phyloP scores from a whole-genome alignment of 2,797 vertebrate species.

The Fringilla coelebs region DNA sequence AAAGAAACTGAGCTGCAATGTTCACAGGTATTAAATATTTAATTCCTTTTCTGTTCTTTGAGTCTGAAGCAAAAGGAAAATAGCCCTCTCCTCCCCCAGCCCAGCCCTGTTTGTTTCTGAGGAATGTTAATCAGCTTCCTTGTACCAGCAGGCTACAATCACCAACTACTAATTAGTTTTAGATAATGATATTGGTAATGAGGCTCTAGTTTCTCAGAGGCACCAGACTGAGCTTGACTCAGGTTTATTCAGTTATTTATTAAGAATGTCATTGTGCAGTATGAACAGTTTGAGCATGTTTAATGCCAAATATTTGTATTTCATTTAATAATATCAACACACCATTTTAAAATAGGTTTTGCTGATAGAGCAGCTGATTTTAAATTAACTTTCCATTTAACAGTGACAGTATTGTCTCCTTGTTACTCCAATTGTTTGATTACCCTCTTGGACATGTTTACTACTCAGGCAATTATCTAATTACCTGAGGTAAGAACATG shows the following conservation, averaged over 20 bases:
- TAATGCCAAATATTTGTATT: slow-evolving; percentile 9
- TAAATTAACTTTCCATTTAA: background rate
- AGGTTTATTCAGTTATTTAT: slow-evolving; percentile 33
- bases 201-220: slow-evolving; percentile 10
- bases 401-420: background rate
- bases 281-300: background rate
- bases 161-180: slow-evolving; percentile 58
- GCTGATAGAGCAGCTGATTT: background rate
- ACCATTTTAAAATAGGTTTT: background rate
- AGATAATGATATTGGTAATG: slow-evolving; percentile 51
- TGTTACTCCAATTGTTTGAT: background rate
- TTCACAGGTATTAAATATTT: slow-evolving; percentile 26
- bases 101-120: background rate
- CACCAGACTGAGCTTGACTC: slow-evolving; percentile 2
- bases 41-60: background rate
- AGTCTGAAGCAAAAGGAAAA: background rate
- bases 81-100: background rate
- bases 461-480: background rate
- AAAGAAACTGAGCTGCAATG: background rate
- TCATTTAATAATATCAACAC: background rate
- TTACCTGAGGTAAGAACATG: background rate
- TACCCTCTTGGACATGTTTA: background rate
- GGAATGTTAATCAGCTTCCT: slow-evolving; percentile 51
- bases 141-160: slow-evolving; percentile 50
- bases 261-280: background rate